These are phyloP conservation scores for Palloptera scutellata DNA, from an alignment of 2,888 invertebrate species.

Conservation along the genomic window DNA sequence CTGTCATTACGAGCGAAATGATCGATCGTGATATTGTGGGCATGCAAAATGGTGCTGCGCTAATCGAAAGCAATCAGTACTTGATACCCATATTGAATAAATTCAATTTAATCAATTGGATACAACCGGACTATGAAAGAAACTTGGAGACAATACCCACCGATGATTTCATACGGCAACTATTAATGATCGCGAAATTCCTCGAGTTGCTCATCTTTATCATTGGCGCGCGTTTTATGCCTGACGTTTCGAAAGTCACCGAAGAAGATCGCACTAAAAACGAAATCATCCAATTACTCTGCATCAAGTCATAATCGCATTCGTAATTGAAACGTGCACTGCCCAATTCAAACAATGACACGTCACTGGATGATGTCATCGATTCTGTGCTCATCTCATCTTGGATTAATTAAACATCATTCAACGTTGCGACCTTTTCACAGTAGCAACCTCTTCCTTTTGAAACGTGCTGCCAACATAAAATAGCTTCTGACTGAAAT, in stretches of 20 bases:
- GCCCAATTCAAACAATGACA: constrained; percentile 86
- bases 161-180: constrained; percentile 86
- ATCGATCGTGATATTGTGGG: constrained; percentile 92
- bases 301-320: constrained; percentile 93
- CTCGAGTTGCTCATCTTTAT: constrained; percentile 85
- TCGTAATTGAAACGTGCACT: constrained; percentile 90
- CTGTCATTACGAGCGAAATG: too few relatives aligned
- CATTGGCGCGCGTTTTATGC: constrained; percentile 74
- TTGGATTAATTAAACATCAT: too few relatives aligned
- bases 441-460: too few relatives aligned
- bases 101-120: constrained; percentile 88
- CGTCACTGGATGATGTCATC: too few relatives aligned
- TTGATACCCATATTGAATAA: too few relatives aligned
- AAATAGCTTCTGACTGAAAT: too few relatives aligned
- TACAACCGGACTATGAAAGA: constrained; percentile 60
- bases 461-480: too few relatives aligned
- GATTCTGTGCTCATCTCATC: too few relatives aligned
- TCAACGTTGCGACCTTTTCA: too few relatives aligned
- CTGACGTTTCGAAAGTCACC: constrained; percentile 82
- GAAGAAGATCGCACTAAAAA: too few relatives aligned
- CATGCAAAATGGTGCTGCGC: constrained; percentile 85
- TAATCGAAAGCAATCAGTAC: too few relatives aligned
- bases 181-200: constrained; percentile 92
- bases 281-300: too few relatives aligned
- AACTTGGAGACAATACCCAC: constrained; percentile 68